Evolutionary conservation across 2,888 invertebrate species (phyloP).

Genomic region (Nematopogon swammerdamellus): DNA sequence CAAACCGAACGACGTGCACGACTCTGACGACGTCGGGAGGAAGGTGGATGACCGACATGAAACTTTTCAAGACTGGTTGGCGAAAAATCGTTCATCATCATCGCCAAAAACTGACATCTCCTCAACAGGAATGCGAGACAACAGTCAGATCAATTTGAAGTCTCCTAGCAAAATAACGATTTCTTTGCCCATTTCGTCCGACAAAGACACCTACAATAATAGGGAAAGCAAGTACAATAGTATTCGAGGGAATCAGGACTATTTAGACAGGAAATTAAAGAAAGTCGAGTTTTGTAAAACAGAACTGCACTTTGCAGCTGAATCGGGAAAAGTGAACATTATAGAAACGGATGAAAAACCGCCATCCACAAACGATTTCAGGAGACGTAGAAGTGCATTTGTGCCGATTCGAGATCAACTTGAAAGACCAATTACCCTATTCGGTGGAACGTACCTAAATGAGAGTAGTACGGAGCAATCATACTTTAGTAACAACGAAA

Average conservation of each 20-base stretch:
- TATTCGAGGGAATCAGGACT: constrained; percentile 25
- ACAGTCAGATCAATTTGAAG: constrained; percentile 29
- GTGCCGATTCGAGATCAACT: constrained; percentile 37
- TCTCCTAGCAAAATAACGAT: constrained; percentile 40
- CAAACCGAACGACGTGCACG: constrained; percentile 6
- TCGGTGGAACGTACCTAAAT: constrained; percentile 42
- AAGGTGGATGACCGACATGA: constrained; percentile 25
- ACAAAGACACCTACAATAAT: constrained; percentile 10
- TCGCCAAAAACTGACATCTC: constrained; percentile 24
- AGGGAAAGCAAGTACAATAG: constrained; percentile 26
- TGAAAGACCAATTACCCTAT: constrained; percentile 61
- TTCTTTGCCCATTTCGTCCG: constrained; percentile 26
- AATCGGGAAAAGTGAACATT: constrained; percentile 81
- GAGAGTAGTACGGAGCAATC: constrained; percentile 8
- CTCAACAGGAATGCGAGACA: constrained; percentile 24
- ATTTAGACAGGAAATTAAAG: constrained; percentile 54
- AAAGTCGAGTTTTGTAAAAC: constrained; percentile 87
- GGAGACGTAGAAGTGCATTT: constrained; percentile 61
- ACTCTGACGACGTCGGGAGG: constrained; percentile 19
- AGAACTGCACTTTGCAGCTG: constrained; percentile 83
- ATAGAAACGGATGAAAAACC: constrained; percentile 87
- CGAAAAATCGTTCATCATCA: constrained; percentile 30
- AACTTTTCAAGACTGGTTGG: constrained; percentile 41
- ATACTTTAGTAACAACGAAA: constrained; percentile 5
- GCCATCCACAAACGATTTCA: constrained; percentile 77